A percentile compares a stretch with the other conserved stretches of the same genome.
Conservation (phyloP, 2,113 vertebrate species). For the Megatriorchis doriae region DNA sequence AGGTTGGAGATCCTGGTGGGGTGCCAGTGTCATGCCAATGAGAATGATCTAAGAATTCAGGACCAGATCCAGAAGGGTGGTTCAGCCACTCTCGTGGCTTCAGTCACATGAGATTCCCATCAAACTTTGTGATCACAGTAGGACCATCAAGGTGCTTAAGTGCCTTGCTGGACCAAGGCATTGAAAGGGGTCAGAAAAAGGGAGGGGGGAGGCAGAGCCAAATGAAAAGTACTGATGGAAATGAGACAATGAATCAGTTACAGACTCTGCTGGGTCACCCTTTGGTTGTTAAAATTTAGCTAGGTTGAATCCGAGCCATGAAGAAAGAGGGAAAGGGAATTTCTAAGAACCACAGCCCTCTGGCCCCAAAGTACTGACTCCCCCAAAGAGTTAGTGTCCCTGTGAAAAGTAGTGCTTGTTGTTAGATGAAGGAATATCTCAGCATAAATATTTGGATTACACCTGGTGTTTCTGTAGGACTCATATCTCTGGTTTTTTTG, state of each 20-base stretch:
- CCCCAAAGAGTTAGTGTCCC: not conserved
- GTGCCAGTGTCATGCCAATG: not conserved
- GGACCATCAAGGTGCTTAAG: not conserved
- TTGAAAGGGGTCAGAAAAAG: not conserved
- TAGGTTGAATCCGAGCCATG: not conserved
- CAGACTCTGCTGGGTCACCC: not conserved
- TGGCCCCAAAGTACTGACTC: not conserved
- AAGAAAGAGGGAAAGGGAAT: not conserved
- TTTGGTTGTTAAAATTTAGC: not conserved
- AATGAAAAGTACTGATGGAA: not conserved
- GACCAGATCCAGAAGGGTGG: not conserved
- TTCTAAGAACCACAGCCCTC: not conserved
- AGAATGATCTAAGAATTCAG: not conserved
- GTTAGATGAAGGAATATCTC: not conserved
- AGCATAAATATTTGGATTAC: not conserved
- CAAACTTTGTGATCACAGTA: accelerated
- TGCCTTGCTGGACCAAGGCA: not conserved
- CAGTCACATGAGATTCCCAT: not conserved
- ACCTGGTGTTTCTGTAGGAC: not conserved
- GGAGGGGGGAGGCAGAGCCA: not conserved
- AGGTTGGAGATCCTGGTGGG: not conserved
- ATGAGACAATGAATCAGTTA: not conserved
- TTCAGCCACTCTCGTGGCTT: not conserved
- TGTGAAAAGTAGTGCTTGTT: not conserved
- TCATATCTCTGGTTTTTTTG: not conserved